These are phyloP conservation scores for Neogobius melanostomus DNA, from an alignment of 2,113 vertebrate species.

Conservation along the genomic window DNA sequence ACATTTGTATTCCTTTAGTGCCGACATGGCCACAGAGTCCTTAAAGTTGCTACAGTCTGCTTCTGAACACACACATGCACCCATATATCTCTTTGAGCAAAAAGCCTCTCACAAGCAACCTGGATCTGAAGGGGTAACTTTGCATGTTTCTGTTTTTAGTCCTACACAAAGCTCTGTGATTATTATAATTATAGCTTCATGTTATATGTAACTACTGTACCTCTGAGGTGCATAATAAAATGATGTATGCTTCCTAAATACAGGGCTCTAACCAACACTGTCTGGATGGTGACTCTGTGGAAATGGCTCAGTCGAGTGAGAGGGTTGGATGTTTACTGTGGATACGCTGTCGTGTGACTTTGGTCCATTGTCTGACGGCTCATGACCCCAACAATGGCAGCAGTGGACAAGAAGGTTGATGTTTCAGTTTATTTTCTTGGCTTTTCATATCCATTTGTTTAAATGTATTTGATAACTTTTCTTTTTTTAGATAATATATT, in stretches of 20 bases:
- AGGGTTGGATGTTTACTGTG: slow-evolving; percentile 77
- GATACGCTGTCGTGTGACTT: slow-evolving; percentile 80
- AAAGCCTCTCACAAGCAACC: slow-evolving; percentile 18
- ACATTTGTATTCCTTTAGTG: slow-evolving; percentile 65
- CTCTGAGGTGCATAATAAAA: background rate
- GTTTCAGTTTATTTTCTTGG: slow-evolving; percentile 9
- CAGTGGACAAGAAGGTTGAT: slow-evolving; percentile 68
- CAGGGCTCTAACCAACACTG: slow-evolving; percentile 24
- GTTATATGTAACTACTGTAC: background rate
- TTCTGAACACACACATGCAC: slow-evolving; percentile 59
- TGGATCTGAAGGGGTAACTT: slow-evolving; percentile 37
- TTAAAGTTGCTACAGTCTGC: slow-evolving; percentile 84
- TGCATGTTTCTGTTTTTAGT: background rate
- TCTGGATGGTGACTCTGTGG: slow-evolving; percentile 45
- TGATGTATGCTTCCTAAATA: background rate
- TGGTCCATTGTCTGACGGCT: slow-evolving; percentile 74
- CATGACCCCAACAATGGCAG: slow-evolving; percentile 66
- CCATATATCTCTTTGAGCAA: slow-evolving; percentile 23
- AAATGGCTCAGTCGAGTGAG: slow-evolving; percentile 73
- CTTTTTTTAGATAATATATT: slow-evolving; percentile 64
- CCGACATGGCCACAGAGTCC: slow-evolving; percentile 80
- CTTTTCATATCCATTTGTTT: background rate
- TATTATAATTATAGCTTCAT: background rate
- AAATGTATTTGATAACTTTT: background rate
- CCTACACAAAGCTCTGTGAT: background rate